Percentiles rank a stretch among this genome's conserved stretches.
Evolutionary conservation across 2,888 invertebrate genomes (phyloP).

Genomic region (Hylaea fasciaria): DNA sequence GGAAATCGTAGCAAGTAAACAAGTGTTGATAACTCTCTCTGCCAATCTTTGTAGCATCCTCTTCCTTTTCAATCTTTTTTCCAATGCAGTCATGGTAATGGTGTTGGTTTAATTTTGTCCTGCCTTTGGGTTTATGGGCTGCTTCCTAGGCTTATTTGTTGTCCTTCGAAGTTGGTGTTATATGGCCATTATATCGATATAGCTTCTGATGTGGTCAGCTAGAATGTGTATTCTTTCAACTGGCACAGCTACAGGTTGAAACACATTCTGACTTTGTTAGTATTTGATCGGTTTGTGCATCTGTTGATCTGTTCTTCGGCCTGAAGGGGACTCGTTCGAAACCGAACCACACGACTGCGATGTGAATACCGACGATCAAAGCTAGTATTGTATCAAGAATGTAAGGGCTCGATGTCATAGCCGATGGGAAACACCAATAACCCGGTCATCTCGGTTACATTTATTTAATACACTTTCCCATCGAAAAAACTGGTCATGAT

Average conservation of each 20-base stretch:
- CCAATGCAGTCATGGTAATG: constrained; percentile 51
- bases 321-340: constrained; percentile 49
- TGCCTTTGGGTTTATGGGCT: neutral
- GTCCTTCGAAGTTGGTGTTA: constrained; percentile 9
- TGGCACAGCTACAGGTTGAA: constrained; percentile 54
- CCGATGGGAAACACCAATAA: constrained; percentile 46
- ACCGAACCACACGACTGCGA: constrained; percentile 51
- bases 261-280: constrained; percentile 55
- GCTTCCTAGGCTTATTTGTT: no score
- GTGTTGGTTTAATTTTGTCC: neutral
- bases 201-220: neutral
- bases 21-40: constrained; percentile 60
- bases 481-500: constrained; percentile 45
- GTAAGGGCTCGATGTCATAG: constrained; percentile 59
- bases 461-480: constrained; percentile 50
- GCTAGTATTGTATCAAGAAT: constrained; percentile 55
- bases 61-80: constrained; percentile 56
- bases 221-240: no score
- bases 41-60: constrained; percentile 55
- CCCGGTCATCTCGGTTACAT: constrained; percentile 60
- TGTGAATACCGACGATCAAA: constrained; percentile 59
- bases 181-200: constrained; percentile 4
- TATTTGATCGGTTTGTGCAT: constrained; percentile 48
- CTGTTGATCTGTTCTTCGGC: constrained; percentile 26
- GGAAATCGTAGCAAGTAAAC: constrained; percentile 63